phyloP scores from a whole-genome alignment of 2,888 invertebrate genomes.

The Rhagonycha fulva region DNA sequence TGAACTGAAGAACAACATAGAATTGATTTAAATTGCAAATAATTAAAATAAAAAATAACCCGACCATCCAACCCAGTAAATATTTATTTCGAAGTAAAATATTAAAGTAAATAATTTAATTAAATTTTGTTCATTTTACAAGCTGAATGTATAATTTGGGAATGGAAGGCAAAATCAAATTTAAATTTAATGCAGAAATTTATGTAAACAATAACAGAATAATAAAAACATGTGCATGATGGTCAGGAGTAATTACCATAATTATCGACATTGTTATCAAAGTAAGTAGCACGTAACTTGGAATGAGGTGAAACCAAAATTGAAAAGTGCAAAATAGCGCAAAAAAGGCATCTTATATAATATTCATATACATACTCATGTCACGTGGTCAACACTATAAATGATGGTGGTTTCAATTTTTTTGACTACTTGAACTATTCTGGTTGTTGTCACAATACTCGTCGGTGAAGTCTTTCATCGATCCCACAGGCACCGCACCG shows the following conservation, averaged over 20 bases:
- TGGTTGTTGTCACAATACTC: constrained; percentile 23
- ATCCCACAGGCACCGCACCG: constrained; percentile 43
- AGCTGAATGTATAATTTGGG: neutral
- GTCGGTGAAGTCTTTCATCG: constrained; percentile 40
- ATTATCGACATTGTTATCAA: neutral
- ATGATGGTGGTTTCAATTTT: constrained; percentile 29
- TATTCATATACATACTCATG: constrained; percentile 45
- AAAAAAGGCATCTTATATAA: neutral
- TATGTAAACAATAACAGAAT: neutral
- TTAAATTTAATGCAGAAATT: neutral
- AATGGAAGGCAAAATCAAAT: too few species aligned
- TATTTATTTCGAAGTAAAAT: neutral
- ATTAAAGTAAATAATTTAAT: neutral
- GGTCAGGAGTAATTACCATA: neutral
- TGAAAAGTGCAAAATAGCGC: constrained; percentile 11
- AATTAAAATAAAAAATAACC: neutral
- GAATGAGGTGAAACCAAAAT: neutral
- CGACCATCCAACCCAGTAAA: neutral
- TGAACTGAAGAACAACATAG: neutral
- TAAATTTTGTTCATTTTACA: neutral
- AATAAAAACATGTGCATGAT: neutral
- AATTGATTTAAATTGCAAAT: neutral
- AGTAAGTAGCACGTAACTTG: neutral
- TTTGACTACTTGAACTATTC: constrained; percentile 36
- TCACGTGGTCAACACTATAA: constrained; percentile 43